These are phyloP conservation scores for Syrphus vitripennis DNA, from an alignment of 2,888 invertebrate species.

Conservation along the genomic window DNA sequence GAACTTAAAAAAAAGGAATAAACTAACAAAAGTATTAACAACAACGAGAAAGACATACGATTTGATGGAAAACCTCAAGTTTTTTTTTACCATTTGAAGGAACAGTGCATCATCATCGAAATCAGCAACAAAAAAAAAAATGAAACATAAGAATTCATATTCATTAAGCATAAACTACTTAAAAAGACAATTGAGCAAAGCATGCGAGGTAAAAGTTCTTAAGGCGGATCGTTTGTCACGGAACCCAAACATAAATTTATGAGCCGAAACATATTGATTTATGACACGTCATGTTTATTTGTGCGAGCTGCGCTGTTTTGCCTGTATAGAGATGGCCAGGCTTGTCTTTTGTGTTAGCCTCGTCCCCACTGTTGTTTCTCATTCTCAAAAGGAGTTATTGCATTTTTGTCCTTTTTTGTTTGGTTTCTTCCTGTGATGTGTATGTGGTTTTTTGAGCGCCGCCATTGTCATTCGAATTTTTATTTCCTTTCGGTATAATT, in stretches of 20 bases:
- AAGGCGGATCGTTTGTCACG: constrained; percentile 65
- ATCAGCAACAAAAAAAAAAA: neutral
- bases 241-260: constrained; percentile 65
- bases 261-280: constrained; percentile 70
- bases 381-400: constrained; percentile 24
- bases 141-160: constrained; percentile 43
- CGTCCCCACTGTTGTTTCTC: neutral
- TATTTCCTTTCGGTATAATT: constrained; percentile 21
- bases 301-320: constrained; percentile 43
- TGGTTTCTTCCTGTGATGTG: neutral
- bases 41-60: neutral
- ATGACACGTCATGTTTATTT: constrained; percentile 68
- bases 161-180: constrained; percentile 56
- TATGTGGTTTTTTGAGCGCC: neutral
- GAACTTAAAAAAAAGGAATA: neutral
- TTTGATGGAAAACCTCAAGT: constrained; percentile 7
- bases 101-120: constrained; percentile 6
- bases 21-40: neutral
- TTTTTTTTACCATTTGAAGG: neutral
- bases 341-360: neutral
- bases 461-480: constrained; percentile 7
- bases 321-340: neutral
- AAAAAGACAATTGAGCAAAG: constrained; percentile 18
- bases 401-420: constrained; percentile 11
- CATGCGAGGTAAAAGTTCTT: constrained; percentile 41